Evolutionary conservation across 2,797 vertebrate genomes (phyloP).

Genomic region (Pangasius macronema): DNA sequence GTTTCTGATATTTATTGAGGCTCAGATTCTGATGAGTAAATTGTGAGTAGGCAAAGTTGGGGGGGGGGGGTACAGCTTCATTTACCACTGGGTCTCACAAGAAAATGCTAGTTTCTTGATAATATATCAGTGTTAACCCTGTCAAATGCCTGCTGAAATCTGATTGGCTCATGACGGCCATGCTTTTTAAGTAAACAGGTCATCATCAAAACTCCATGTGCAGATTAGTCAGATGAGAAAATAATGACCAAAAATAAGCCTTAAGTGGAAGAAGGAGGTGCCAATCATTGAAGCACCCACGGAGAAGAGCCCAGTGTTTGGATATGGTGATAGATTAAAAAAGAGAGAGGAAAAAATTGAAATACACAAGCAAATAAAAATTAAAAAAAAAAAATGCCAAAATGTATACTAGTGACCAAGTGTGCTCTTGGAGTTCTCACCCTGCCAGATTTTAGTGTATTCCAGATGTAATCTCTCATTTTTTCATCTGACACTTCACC

Average conservation of each 20-base stretch:
- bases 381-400: neutral
- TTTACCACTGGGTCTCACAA: neutral
- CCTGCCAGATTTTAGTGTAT: conserved; percentile 95
- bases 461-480: conserved; percentile 97
- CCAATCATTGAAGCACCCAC: neutral
- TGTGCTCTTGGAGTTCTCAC: conserved; percentile 69
- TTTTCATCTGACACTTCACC: conserved; percentile 92
- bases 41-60: no score
- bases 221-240: neutral
- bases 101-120: neutral
- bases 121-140: neutral
- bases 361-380: neutral
- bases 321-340: neutral
- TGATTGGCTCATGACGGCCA: neutral
- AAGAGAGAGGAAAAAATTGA: neutral
- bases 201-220: neutral
- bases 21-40: no score
- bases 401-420: neutral
- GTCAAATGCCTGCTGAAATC: neutral
- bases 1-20: no score
- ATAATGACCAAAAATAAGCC: neutral
- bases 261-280: neutral
- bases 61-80: neutral
- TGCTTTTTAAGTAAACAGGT: neutral
- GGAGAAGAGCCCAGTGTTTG: neutral